A percentile compares a stretch with the other conserved stretches of the same genome.
Evolutionary conservation across 2,888 invertebrate species (phyloP).

Genomic region (Drosophila melanosoma): DNA sequence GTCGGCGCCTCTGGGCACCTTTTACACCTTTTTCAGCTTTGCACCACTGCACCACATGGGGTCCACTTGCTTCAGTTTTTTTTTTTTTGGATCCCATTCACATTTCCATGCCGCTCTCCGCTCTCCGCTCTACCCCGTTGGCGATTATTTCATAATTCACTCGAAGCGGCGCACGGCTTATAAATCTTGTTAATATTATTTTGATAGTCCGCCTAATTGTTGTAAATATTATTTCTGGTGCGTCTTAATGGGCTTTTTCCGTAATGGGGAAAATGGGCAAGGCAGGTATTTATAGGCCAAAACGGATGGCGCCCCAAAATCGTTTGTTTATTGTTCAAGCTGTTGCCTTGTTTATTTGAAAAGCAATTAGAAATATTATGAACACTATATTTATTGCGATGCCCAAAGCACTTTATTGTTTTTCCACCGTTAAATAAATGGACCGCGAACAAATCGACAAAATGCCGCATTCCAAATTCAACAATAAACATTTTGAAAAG

Average conservation of each 20-base stretch:
- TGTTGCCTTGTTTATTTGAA: constrained; percentile 77
- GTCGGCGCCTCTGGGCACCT: constrained; percentile 67
- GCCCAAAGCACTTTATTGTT: constrained; percentile 20
- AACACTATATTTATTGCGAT: constrained; percentile 76
- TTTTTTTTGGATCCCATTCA: not conserved
- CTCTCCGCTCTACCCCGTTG: not conserved
- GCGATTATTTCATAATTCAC: constrained; percentile 78
- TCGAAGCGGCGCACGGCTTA: constrained; percentile 46
- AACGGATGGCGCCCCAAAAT: constrained; percentile 51
- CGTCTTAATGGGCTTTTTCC: constrained; percentile 59
- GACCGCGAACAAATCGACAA: constrained; percentile 20
- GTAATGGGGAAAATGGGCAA: constrained; percentile 7
- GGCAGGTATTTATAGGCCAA: constrained; percentile 21
- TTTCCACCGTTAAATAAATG: constrained; percentile 47
- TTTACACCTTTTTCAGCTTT: constrained; percentile 69
- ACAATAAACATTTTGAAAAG: constrained; percentile 40
- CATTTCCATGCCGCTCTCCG: not conserved
- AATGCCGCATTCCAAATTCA: constrained; percentile 22
- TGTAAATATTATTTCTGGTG: constrained; percentile 77
- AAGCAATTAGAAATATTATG: constrained; percentile 83
- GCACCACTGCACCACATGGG: constrained; percentile 53
- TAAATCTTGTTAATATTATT: constrained; percentile 83
- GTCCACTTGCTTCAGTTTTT: constrained; percentile 34
- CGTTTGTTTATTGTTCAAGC: constrained; percentile 65
- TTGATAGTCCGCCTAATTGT: constrained; percentile 72